Conservation (phyloP, 2,888 invertebrate species). For the Brenthis daphne region DNA sequence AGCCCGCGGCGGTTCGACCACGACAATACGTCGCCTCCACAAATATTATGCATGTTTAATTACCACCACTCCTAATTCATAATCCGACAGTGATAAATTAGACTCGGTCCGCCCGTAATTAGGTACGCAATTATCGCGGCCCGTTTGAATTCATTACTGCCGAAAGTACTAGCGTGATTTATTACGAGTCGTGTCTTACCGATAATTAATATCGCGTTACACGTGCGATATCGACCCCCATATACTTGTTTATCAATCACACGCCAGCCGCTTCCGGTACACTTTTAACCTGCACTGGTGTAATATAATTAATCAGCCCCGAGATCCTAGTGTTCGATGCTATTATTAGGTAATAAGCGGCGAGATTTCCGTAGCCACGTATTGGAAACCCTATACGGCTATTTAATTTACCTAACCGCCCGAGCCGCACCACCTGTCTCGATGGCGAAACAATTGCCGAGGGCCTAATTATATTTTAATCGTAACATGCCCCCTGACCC, state of each 20-base stretch:
- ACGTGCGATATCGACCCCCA: slow-evolving; percentile 52
- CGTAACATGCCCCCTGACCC: slow-evolving; percentile 54
- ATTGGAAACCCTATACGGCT: slow-evolving; percentile 77
- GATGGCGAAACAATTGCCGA: slow-evolving; percentile 80
- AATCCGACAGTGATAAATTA: slow-evolving; percentile 81
- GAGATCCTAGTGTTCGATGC: slow-evolving; percentile 64
- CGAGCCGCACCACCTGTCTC: slow-evolving; percentile 73
- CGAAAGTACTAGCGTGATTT: slow-evolving; percentile 74
- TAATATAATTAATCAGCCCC: slow-evolving; percentile 68
- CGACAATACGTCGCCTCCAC: slow-evolving; percentile 60
- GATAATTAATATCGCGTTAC: slow-evolving; percentile 74
- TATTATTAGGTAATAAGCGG: slow-evolving; percentile 77
- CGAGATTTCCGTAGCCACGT: slow-evolving; percentile 64
- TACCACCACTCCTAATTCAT: slow-evolving; percentile 78
- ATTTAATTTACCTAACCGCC: slow-evolving; percentile 76
- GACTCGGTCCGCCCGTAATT: slow-evolving; percentile 74
- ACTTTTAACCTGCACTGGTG: slow-evolving; percentile 55
- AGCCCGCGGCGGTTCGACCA: slow-evolving; percentile 35
- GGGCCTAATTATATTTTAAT: slow-evolving; percentile 82
- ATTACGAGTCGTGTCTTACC: slow-evolving; percentile 66
- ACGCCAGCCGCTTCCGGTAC: slow-evolving; percentile 50
- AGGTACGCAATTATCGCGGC: slow-evolving; percentile 79
- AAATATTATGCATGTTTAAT: slow-evolving; percentile 79
- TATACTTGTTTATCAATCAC: slow-evolving; percentile 53
- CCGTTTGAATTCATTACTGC: slow-evolving; percentile 79